These are phyloP conservation scores for Folsomia manolachei DNA, from an alignment of 2,888 invertebrate genomes.

Conservation along the genomic window DNA sequence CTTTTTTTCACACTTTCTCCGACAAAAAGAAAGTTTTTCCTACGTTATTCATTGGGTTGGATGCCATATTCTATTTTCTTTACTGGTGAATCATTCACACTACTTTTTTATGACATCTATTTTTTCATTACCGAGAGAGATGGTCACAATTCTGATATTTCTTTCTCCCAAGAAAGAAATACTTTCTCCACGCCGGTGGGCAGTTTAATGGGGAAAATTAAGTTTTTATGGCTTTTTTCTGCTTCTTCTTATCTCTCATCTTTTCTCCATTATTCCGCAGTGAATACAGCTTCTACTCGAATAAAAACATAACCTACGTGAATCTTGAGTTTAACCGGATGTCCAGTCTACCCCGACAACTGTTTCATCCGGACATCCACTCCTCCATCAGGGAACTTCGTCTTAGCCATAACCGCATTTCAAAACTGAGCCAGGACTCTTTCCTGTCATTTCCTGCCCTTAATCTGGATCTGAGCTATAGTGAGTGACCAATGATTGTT, in stretches of 20 bases:
- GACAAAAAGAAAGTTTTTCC: no score
- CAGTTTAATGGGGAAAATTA: background rate
- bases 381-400: conserved; percentile 73
- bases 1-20: no score
- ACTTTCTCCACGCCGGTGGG: no score
- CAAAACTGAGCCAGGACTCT: conserved; percentile 35
- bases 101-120: no score
- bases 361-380: conserved; percentile 69
- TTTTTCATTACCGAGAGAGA: background rate
- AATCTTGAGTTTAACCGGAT: conserved; percentile 84
- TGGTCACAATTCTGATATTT: no score
- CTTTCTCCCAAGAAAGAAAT: no score
- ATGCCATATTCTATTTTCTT: background rate
- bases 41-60: no score
- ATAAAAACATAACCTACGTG: conserved; percentile 69
- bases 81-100: background rate
- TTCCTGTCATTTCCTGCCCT: conserved; percentile 49
- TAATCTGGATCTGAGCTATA: conserved; percentile 49
- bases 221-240: background rate
- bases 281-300: conserved; percentile 59
- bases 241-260: background rate
- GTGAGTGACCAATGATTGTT: no score
- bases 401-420: conserved; percentile 59
- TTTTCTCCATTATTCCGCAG: conserved; percentile 19
- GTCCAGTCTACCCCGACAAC: conserved; percentile 65